Conservation (phyloP, 1,140 invertebrate species). For the Apis laboriosa region DNA sequence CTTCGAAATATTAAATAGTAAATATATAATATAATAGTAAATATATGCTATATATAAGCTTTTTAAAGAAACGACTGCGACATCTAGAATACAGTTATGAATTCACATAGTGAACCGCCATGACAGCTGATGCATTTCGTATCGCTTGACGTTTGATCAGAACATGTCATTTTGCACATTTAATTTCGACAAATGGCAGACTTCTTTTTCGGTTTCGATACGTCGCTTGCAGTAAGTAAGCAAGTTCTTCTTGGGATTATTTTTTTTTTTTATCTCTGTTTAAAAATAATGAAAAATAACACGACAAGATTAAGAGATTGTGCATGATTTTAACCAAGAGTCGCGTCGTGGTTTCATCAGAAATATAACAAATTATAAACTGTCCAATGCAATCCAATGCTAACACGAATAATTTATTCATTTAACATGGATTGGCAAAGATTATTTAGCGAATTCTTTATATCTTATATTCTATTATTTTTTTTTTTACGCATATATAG, state of each 20-base stretch:
- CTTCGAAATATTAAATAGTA: background rate
- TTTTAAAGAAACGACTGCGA: conserved; percentile 11
- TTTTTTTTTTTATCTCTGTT: too few relatives aligned
- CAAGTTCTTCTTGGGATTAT: background rate
- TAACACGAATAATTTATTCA: background rate
- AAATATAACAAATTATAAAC: background rate
- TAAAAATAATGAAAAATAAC: background rate
- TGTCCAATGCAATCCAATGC: background rate
- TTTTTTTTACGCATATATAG: background rate
- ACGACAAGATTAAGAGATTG: background rate
- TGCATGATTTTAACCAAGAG: conserved; percentile 37
- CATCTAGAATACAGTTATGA: conserved; percentile 65
- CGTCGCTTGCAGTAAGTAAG: conserved; percentile 86
- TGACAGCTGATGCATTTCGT: conserved; percentile 74
- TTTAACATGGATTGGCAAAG: background rate
- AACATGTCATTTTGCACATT: conserved; percentile 85
- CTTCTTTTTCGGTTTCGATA: conserved; percentile 91
- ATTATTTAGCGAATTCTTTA: background rate
- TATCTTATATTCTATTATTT: background rate
- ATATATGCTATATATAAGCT: background rate
- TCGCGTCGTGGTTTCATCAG: conserved; percentile 56
- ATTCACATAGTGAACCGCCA: conserved; percentile 70
- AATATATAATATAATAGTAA: too few relatives aligned
- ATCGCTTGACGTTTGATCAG: conserved; percentile 72
- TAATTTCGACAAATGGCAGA: conserved; percentile 89